Evolutionary conservation across 1,140 invertebrate genomes (phyloP).

Genomic region (Neodiprion lecontei): DNA sequence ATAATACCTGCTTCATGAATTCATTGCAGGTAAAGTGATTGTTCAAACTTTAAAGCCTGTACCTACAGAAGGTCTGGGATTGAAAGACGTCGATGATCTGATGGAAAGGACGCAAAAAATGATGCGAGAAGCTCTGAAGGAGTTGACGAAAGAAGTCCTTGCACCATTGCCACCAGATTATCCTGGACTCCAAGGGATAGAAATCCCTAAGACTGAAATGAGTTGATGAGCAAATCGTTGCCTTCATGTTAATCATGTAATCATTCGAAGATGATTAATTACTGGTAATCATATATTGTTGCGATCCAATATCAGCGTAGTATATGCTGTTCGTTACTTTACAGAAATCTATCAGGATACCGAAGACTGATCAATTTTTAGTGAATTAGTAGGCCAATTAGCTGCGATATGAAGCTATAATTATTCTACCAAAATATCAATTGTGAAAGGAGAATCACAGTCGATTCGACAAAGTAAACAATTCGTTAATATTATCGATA

Average conservation of each 20-base stretch:
- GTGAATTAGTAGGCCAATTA: neutral
- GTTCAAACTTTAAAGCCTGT: constrained; percentile 60
- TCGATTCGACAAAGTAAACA: too few relatives aligned
- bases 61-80: constrained; percentile 54
- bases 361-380: constrained; percentile 9
- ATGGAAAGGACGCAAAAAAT: constrained; percentile 49
- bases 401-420: too few relatives aligned
- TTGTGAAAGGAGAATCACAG: too few relatives aligned
- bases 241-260: too few relatives aligned
- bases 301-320: neutral
- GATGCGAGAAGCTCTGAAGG: constrained; percentile 48
- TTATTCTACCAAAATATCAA: too few relatives aligned
- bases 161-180: constrained; percentile 25
- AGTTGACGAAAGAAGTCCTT: constrained; percentile 23
- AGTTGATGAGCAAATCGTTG: neutral
- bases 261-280: neutral
- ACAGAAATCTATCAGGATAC: neutral
- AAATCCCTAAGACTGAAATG: neutral
- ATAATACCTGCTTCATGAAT: too few relatives aligned
- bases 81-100: constrained; percentile 55
- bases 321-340: neutral
- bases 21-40: constrained; percentile 58
- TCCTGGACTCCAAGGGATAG: constrained; percentile 10
- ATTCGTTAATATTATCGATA: too few relatives aligned
- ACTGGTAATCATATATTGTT: neutral